These are phyloP conservation scores for Oncorhynchus nerka DNA, from an alignment of 2,113 vertebrate species.

Conservation along the genomic window DNA sequence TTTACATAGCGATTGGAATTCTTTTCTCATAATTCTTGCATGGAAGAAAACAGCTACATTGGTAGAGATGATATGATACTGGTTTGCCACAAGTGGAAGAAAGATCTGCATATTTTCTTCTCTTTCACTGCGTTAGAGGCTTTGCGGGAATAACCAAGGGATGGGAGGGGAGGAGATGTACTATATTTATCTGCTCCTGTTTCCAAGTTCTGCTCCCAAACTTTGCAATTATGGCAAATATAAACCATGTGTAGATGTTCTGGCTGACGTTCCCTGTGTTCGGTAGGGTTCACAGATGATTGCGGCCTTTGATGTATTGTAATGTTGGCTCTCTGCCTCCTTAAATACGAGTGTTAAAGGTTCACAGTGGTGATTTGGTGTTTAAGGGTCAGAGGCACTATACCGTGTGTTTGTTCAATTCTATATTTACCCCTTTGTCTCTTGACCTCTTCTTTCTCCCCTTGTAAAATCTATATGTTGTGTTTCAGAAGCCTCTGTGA, in stretches of 20 bases:
- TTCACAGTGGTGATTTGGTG: background rate
- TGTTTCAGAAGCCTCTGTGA: background rate
- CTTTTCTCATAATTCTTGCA: too few species aligned
- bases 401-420: background rate
- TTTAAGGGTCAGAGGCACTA: background rate
- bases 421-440: background rate
- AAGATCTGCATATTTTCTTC: constrained; percentile 22
- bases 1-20: too few species aligned
- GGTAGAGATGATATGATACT: too few species aligned
- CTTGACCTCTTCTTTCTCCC: background rate
- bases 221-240: background rate
- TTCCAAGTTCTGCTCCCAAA: background rate
- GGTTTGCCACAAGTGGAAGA: too few species aligned
- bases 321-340: background rate
- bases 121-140: background rate
- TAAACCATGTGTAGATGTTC: background rate
- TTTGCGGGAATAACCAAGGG: too few species aligned
- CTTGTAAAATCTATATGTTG: background rate
- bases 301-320: background rate
- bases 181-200: background rate
- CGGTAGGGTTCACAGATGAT: background rate
- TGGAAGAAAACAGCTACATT: too few species aligned
- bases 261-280: background rate
- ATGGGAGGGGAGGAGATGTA: background rate
- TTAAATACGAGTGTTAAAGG: background rate